Evolutionary conservation across 2,113 vertebrate species (phyloP), one percentile per base, ranked within the genome.

Genomic region (Rhineura floridana): DNA sequence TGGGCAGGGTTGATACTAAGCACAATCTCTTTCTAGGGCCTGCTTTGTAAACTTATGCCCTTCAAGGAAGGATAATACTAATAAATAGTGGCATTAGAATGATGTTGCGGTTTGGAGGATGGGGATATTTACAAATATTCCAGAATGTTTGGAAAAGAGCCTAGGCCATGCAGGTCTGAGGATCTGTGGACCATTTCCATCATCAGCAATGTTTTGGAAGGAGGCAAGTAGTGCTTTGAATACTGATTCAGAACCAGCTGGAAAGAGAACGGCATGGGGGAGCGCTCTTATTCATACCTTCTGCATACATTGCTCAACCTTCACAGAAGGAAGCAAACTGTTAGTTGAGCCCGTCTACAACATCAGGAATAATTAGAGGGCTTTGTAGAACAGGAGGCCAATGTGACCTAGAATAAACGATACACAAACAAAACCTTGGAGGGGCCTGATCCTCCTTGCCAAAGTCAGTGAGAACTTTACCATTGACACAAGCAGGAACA

Each of bases 301-400:
- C 52, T 82, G 69, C 62, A 75, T 73, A 73, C 55, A 62, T 65
- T 83, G 83, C 87, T 83, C 44, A 76, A 76, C 46, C 33, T 81
- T 76, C 55, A 36, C 28, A n/a, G 63, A 15, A 62, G 75, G 75
- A 84, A 84, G 48, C 73, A 42, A 65, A 39, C n/a, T 42, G 5
- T 55, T 77, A 17, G 62, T 36, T 65, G 46, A 69, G 39, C 30
- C 23, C 70, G 87, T 30, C 69, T 36, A 25, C 42, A 36, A 46
- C 48, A 52, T 76, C 44, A n/a, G 48, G 39, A 69, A 55, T 86
- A 46, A 83, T 82, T 69, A 59, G 79, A 83, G 79, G 84, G 78
- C 17, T 77, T 55, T 63, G 77, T 75, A 42, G 72, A 73, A 69
- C 39, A 77, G 83, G 79, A 86, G 73, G 39, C 39, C 55, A 83